Conservation (phyloP, 2,797 vertebrate species). For the Fistularia tabacaria region DNA sequence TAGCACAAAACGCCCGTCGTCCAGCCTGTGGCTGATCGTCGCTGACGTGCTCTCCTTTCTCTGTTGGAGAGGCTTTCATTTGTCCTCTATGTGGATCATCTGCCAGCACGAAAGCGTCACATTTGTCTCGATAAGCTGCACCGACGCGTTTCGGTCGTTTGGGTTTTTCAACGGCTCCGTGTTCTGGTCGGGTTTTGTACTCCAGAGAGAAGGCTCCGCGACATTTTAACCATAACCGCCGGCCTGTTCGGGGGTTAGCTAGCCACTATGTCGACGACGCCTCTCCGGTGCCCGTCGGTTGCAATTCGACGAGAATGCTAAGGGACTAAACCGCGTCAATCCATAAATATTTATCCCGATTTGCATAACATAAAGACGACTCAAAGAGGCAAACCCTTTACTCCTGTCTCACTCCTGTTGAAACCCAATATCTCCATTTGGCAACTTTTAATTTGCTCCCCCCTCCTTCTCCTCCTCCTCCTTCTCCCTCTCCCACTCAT, state of each 20-base stretch:
- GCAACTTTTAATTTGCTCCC: constrained; percentile 99
- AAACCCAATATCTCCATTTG: constrained; percentile 99
- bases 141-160: constrained; percentile 26
- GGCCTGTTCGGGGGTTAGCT: constrained; percentile 66
- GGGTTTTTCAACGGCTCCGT: not conserved
- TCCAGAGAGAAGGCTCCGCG: constrained; percentile 4
- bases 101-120: constrained; percentile 57
- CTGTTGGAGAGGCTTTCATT: constrained; percentile 56
- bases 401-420: constrained; percentile 89
- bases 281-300: constrained; percentile 47
- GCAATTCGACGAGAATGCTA: constrained; percentile 58
- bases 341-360: constrained; percentile 76
- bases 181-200: constrained; percentile 11
- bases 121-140: constrained; percentile 51
- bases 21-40: constrained; percentile 34
- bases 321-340: constrained; percentile 57
- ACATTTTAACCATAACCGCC: constrained; percentile 31
- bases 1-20: constrained; percentile 55
- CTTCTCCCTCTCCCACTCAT: constrained; percentile 92
- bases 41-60: constrained; percentile 58
- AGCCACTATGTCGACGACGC: constrained; percentile 60
- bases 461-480: constrained; percentile 84
- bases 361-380: constrained; percentile 79
- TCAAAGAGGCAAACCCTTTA: constrained; percentile 79
- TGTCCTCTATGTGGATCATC: constrained; percentile 55